These are phyloP conservation scores for Egretta garzetta DNA, from an alignment of 2,113 vertebrate genomes.

Conservation along the genomic window DNA sequence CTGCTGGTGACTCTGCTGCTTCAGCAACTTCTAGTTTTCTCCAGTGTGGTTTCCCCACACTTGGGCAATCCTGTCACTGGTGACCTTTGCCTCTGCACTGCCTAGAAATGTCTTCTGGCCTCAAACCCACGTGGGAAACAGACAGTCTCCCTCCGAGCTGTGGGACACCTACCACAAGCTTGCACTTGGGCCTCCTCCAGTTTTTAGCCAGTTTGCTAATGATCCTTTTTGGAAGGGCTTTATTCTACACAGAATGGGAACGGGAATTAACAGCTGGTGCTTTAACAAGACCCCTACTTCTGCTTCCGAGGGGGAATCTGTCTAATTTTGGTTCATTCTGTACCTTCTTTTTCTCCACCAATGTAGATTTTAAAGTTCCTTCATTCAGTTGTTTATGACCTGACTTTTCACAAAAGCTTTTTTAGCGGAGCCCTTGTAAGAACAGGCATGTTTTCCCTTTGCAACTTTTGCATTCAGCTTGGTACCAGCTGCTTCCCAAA, in stretches of 20 bases:
- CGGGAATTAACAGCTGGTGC: constrained; percentile 25
- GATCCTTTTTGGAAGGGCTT: not conserved
- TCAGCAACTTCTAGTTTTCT: constrained; percentile 35
- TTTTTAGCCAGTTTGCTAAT: not conserved
- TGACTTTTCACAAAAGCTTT: not conserved
- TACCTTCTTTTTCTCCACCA: constrained; percentile 1
- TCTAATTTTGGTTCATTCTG: not conserved
- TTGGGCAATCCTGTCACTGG: constrained; percentile 17
- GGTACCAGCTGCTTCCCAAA: not conserved
- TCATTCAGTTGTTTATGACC: not conserved
- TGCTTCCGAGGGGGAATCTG: constrained; percentile 1
- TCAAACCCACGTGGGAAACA: constrained; percentile 24
- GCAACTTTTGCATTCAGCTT: not conserved
- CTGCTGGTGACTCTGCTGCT: constrained; percentile 34
- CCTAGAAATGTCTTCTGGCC: constrained; percentile 27
- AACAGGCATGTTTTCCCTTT: not conserved
- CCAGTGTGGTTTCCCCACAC: not conserved
- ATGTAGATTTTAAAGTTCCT: not conserved
- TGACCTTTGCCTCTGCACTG: not conserved
- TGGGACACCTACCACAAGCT: constrained; percentile 38
- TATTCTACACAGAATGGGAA: not conserved
- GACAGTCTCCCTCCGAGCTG: not conserved
- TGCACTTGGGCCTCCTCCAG: constrained; percentile 10
- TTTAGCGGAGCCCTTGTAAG: not conserved
- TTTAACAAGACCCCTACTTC: not conserved